Base-by-base conservation (phyloP, 2,888 invertebrate species). In the Eucera pruinosa region DNA sequence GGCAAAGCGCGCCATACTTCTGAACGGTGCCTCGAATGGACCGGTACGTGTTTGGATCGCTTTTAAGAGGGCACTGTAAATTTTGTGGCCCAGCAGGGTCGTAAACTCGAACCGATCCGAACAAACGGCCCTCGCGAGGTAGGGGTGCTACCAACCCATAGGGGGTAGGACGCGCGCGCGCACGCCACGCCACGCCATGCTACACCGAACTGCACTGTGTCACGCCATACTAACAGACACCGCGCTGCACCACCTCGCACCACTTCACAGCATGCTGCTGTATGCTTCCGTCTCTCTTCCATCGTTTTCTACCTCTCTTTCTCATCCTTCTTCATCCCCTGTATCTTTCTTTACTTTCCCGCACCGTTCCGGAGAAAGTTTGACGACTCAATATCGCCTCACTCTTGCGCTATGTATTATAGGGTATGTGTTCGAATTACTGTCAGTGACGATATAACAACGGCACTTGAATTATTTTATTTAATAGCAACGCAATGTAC, bases 41-140 rank as follows among this genome's bases (percentile, higher is more conserved):
- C 68, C 80, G 78, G 75, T 86, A 88, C 86, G 82, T 89, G 89
- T 89, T 89, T 88, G 80, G 78, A 86, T 87, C 82, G 83, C 62
- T 86, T 87, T 80, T 83, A 84, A 85, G 81, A 86, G 83, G 73
- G 74, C 72, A 78, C 81, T 81, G 88, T 89, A 89, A 89, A 89
- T 89, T 89, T 88, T 82, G 82, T 75, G 78, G 84, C 88, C 54
- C 89, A 89, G 87, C 89, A 81, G 90, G 89, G 73, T 81, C 82
- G 80, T 85, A 81, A 85, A 88, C 77, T 76, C 69, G 71, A 27
- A 67, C 50, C 70, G 43, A 23, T 30, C 50, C 39, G 70, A 75
- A 82, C 78, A 83, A 84, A 82, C 74, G 80, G 64, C 25, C 61
- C 67, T 58, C 61, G 81, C 78, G 76, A 80, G 73, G 71, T 65